A percentile compares a stretch with the other conserved stretches of the same genome.
These are phyloP conservation scores for Palaemon carinicauda DNA, from an alignment of 1,140 invertebrate species.

Conservation along the genomic window DNA sequence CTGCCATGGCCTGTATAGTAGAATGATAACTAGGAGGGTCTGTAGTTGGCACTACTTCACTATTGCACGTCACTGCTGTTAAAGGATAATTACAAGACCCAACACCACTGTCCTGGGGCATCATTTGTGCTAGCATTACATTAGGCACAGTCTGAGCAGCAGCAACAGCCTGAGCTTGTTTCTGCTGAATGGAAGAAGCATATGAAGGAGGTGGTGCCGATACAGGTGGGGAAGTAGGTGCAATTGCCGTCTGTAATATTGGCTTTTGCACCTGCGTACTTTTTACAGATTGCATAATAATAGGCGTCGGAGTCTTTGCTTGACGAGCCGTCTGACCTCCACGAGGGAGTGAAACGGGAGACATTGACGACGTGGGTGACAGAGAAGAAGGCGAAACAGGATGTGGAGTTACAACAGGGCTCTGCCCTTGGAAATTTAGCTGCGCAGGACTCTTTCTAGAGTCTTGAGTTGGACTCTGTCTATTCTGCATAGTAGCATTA, in stretches of 20 bases:
- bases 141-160: constrained; percentile 81
- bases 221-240: constrained; percentile 71
- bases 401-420: constrained; percentile 41
- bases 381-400: constrained; percentile 46
- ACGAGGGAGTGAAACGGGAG: constrained; percentile 50
- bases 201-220: constrained; percentile 65
- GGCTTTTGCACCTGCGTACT: constrained; percentile 95
- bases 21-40: constrained; percentile 91
- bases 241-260: constrained; percentile 90
- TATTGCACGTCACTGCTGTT: constrained; percentile 47
- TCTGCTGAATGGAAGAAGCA: constrained; percentile 65
- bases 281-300: constrained; percentile 96
- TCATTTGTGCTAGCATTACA: constrained; percentile 74
- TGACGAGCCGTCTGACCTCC: constrained; percentile 76
- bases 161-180: constrained; percentile 64
- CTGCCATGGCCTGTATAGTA: constrained; percentile 84
- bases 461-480: constrained; percentile 84
- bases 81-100: constrained; percentile 44
- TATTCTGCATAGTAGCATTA: constrained; percentile 82
- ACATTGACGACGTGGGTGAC: constrained; percentile 50
- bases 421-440: constrained; percentile 26
- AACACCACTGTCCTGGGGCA: constrained; percentile 24
- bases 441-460: constrained; percentile 80
- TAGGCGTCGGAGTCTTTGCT: constrained; percentile 85
- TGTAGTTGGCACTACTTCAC: constrained; percentile 78